Conservation (phyloP, 64 coral and sea anemone genomes). For the Actinia equina region DNA sequence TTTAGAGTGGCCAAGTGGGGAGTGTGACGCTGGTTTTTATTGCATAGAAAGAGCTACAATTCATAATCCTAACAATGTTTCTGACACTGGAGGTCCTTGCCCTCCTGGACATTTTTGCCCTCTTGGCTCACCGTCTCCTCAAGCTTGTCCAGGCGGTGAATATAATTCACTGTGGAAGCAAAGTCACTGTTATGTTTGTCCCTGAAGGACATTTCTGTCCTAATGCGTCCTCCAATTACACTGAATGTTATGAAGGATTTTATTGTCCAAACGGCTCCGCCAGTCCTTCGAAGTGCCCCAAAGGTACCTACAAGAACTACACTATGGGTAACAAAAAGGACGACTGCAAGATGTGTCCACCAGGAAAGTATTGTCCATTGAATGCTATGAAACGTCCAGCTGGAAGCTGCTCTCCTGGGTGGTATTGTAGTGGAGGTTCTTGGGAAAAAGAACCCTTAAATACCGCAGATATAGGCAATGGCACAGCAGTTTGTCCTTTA, state of each 20-base stretch:
- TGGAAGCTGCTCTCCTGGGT: conserved; percentile 80
- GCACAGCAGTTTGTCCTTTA: conserved; percentile 73
- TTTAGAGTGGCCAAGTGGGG: conserved; percentile 81
- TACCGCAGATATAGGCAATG: conserved; percentile 68
- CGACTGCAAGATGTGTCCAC: conserved; percentile 91
- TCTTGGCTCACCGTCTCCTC: conserved; percentile 66
- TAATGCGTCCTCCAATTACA: conserved; percentile 80
- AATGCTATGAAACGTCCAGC: conserved; percentile 61
- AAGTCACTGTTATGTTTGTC: conserved; percentile 67
- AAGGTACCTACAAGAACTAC: conserved; percentile 92
- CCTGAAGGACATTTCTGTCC: conserved; percentile 92
- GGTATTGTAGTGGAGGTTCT: conserved; percentile 94
- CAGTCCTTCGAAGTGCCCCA: conserved; percentile 67
- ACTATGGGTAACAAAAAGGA: conserved; percentile 60
- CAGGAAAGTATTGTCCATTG: conserved; percentile 73
- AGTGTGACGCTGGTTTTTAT: conserved; percentile 88
- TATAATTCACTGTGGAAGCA: conserved; percentile 85
- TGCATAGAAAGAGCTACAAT: conserved; percentile 55
- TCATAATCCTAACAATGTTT: conserved; percentile 70
- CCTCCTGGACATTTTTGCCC: conserved; percentile 83
- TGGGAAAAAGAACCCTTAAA: conserved; percentile 86
- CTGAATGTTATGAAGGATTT: conserved; percentile 67
- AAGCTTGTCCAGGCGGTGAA: conserved; percentile 68
- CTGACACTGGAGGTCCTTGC: conserved; percentile 83
- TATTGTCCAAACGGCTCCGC: conserved; percentile 86